phyloP scores from a whole-genome alignment of 2,888 invertebrate species.

The Trissolcus japonicus region DNA sequence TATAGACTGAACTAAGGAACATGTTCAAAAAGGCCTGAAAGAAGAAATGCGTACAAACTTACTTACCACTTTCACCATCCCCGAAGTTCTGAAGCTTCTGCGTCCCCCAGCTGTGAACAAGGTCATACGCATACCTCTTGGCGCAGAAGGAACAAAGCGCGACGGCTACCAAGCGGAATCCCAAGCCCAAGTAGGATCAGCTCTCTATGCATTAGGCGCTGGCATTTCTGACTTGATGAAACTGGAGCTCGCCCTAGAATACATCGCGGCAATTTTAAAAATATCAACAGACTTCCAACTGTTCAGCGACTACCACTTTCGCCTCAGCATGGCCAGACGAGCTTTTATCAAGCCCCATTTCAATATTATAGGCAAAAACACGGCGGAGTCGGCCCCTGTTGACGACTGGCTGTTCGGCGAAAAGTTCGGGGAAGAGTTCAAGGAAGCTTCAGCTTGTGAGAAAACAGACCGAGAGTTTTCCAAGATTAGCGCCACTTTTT shows the following conservation, averaged over 20 bases:
- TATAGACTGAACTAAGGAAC: conserved; percentile 5
- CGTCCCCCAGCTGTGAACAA: conserved; percentile 6
- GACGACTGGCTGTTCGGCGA: conserved; percentile 27
- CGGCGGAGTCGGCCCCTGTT: conserved; percentile 13
- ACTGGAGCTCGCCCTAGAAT: neutral
- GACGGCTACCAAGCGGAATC: conserved; percentile 3
- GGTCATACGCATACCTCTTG: neutral
- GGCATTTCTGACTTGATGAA: conserved; percentile 8
- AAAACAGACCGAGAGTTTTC: too few relatives aligned
- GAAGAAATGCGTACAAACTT: neutral
- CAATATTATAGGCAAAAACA: conserved; percentile 15
- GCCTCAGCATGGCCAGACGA: conserved; percentile 15
- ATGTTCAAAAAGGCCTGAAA: neutral
- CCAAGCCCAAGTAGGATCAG: conserved; percentile 5
- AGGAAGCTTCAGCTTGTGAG: conserved; percentile 1
- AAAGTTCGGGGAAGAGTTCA: conserved; percentile 16
- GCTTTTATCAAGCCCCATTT: conserved; percentile 22
- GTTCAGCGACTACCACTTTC: conserved; percentile 15
- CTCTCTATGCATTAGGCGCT: conserved; percentile 5
- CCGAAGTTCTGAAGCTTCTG: conserved; percentile 11
- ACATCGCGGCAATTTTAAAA: neutral
- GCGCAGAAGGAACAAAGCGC: conserved; percentile 1
- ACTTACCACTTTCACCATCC: neutral
- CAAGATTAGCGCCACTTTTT: too few relatives aligned
- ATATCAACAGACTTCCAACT: conserved; percentile 14